A percentile compares a stretch with the other conserved stretches of the same genome.
Evolutionary conservation across 2,797 vertebrate species (phyloP).

Genomic region (Pygocentrus nattereri): DNA sequence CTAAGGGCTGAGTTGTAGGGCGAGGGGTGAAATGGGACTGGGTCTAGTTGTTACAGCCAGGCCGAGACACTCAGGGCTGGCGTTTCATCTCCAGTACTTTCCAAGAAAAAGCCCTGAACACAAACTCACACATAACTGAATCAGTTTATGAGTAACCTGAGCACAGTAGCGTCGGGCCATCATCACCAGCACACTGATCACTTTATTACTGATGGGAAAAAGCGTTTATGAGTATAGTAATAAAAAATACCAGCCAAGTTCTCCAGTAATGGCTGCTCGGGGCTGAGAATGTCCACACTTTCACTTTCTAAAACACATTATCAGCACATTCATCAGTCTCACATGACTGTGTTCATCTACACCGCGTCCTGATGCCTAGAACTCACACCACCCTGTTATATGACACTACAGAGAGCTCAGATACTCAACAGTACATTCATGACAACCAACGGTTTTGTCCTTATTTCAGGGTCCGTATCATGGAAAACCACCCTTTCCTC

Average conservation of each 20-base stretch:
- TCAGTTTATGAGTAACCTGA: constrained; percentile 2
- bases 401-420: not conserved
- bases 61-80: constrained; percentile 5
- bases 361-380: not conserved
- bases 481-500: no score
- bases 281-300: not conserved
- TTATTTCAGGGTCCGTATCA: no score
- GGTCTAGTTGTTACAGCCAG: no score
- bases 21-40: no score
- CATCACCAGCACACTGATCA: not conserved
- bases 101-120: not conserved
- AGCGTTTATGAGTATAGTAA: not conserved
- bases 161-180: not conserved
- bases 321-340: not conserved
- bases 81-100: not conserved
- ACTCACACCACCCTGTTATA: not conserved
- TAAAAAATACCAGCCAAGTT: not conserved
- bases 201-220: not conserved
- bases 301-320: not conserved
- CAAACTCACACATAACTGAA: no score
- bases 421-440: no score
- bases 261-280: not conserved
- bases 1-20: no score
- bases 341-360: not conserved
- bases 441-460: no score